Percentiles rank a stretch among this genome's conserved stretches.
Conservation (phyloP, 2,888 invertebrate genomes). For the Polydrusus cervinus region DNA sequence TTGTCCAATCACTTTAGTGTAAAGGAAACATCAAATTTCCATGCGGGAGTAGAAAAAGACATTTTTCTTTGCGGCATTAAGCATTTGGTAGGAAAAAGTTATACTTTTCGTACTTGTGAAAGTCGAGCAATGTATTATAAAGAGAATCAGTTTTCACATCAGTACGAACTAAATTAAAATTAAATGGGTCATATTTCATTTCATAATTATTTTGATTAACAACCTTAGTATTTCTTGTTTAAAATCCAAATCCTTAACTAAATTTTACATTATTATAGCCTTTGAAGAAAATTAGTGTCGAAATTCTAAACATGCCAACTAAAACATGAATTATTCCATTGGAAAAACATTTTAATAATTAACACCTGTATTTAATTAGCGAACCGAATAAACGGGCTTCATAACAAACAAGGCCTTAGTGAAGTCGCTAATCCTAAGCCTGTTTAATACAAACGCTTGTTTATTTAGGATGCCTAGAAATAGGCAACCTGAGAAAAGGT, state of each 20-base stretch:
- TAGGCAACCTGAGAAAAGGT: conserved; percentile 15
- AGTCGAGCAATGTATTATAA: no score
- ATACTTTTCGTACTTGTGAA: no score
- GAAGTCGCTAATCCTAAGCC: conserved; percentile 7
- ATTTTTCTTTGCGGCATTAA: no score
- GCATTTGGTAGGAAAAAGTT: no score
- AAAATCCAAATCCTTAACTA: background rate
- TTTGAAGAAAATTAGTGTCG: background rate
- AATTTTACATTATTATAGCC: background rate
- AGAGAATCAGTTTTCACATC: no score
- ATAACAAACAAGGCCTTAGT: conserved; percentile 30
- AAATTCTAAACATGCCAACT: conserved; percentile 11
- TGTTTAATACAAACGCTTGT: conserved; percentile 8
- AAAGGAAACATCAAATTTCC: no score
- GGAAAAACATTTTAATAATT: conserved; percentile 28
- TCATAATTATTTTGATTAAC: no score
- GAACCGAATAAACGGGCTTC: conserved; percentile 21
- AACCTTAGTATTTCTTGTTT: background rate
- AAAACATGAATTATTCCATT: conserved; percentile 4
- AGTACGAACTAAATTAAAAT: no score
- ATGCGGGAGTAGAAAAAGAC: no score
- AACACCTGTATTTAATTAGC: conserved; percentile 30
- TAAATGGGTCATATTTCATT: no score
- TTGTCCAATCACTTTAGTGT: no score
- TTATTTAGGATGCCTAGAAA: conserved; percentile 20